Evolutionary conservation across 2,113 vertebrate genomes (phyloP).

Genomic region (Aythya baeri): DNA sequence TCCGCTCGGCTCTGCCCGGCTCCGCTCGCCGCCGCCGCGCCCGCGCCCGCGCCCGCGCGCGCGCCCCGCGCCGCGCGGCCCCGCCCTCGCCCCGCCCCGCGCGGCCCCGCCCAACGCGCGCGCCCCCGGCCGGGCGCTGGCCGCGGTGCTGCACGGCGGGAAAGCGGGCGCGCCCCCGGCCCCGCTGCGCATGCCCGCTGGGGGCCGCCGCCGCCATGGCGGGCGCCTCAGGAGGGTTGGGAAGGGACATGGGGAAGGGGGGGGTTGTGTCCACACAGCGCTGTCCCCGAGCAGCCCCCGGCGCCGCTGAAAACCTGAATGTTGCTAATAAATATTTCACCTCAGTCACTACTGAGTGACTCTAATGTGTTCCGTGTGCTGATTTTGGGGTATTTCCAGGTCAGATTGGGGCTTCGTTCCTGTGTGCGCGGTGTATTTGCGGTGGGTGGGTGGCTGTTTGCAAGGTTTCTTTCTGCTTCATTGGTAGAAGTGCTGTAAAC

Average conservation of each 20-base stretch:
- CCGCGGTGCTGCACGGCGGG: conserved; percentile 30
- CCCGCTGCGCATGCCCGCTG: background rate
- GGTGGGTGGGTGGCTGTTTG: conserved; percentile 12
- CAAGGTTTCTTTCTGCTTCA: background rate
- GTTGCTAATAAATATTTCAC: background rate
- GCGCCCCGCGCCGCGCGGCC: background rate
- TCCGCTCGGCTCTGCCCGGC: background rate
- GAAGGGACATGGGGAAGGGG: no score
- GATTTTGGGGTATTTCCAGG: background rate
- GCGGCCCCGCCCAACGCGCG: background rate
- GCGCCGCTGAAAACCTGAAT: background rate
- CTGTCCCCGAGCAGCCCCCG: background rate
- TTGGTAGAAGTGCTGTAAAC: background rate
- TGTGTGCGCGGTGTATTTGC: rapidly evolving
- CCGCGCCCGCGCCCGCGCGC: background rate
- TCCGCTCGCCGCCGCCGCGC: background rate
- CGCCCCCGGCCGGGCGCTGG: background rate
- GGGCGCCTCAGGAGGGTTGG: no score
- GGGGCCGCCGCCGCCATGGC: background rate
- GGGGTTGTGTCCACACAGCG: rapidly evolving
- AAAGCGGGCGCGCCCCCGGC: background rate
- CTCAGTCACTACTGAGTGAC: background rate
- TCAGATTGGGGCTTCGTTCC: background rate
- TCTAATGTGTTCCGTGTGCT: background rate
- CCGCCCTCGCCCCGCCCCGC: background rate